Evolutionary conservation across 92 coral and sea anemone genomes (phyloP).

Genomic region (Heteractis magnifica): DNA sequence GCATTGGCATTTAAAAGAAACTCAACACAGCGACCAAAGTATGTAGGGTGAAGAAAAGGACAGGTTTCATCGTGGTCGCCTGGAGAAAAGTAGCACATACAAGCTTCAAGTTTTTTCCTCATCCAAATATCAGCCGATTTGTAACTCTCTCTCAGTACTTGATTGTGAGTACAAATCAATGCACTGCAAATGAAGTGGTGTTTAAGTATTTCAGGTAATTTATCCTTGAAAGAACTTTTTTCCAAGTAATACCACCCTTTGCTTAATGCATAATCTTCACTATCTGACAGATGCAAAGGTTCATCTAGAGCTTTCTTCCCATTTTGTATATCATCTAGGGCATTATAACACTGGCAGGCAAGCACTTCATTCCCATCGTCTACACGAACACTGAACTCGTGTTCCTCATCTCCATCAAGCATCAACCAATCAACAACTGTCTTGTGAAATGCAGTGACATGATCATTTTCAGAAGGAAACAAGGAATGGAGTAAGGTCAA

Average conservation of each 20-base stretch:
- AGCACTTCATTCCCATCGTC: not conserved
- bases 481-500: not conserved
- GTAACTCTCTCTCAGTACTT: too few relatives aligned
- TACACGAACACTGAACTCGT: not conserved
- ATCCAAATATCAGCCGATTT: not conserved
- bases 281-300: not conserved
- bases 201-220: too few relatives aligned
- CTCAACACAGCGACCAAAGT: not conserved
- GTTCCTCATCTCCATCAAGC: not conserved
- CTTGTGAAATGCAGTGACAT: constrained; percentile 11
- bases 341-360: not conserved
- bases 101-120: not conserved
- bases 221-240: too few relatives aligned
- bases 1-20: too few relatives aligned
- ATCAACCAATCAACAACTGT: too few relatives aligned
- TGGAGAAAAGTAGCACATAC: not conserved
- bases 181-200: too few relatives aligned
- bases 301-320: not conserved
- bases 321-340: not conserved
- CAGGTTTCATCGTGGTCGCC: not conserved
- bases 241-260: too few relatives aligned
- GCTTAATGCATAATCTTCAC: not conserved
- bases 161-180: too few relatives aligned
- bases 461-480: not conserved
- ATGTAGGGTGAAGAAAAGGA: not conserved